A percentile compares a stretch with the other conserved stretches of the same genome.
These are phyloP conservation scores for Tanytarsus gracilentus DNA, from an alignment of 2,888 invertebrate genomes.

Conservation along the genomic window DNA sequence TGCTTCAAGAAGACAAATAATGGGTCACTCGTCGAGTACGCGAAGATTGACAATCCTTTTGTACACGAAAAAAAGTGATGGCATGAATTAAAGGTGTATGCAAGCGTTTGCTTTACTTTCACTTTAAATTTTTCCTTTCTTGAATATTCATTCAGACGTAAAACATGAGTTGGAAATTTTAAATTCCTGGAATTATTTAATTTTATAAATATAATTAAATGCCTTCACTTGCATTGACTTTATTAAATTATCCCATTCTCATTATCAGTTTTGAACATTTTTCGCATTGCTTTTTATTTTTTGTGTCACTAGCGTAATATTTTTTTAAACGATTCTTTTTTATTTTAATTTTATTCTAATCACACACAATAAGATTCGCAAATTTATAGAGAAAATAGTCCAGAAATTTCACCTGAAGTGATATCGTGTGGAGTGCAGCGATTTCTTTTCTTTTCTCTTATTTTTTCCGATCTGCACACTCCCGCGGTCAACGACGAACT, in stretches of 20 bases:
- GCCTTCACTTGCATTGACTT: neutral
- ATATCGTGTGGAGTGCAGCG: neutral
- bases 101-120: conserved; percentile 15
- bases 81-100: too few species aligned
- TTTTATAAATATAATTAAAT: neutral
- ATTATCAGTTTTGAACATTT: conserved; percentile 2
- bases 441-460: neutral
- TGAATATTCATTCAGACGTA: too few species aligned
- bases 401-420: conserved; percentile 14
- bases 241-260: conserved; percentile 10
- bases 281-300: neutral
- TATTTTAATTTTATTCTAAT: neutral
- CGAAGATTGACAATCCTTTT: too few species aligned
- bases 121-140: neutral
- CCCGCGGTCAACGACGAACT: conserved; percentile 19
- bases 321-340: neutral
- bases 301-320: neutral
- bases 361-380: neutral
- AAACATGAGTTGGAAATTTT: too few species aligned
- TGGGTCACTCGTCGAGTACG: too few species aligned
- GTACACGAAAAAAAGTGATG: too few species aligned
- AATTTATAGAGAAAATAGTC: neutral
- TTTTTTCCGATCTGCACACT: conserved; percentile 20
- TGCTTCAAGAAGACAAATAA: neutral
- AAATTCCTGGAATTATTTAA: too few species aligned